phyloP scores from a whole-genome alignment of 2,888 invertebrate species.

The Ornithoptera priamus region DNA sequence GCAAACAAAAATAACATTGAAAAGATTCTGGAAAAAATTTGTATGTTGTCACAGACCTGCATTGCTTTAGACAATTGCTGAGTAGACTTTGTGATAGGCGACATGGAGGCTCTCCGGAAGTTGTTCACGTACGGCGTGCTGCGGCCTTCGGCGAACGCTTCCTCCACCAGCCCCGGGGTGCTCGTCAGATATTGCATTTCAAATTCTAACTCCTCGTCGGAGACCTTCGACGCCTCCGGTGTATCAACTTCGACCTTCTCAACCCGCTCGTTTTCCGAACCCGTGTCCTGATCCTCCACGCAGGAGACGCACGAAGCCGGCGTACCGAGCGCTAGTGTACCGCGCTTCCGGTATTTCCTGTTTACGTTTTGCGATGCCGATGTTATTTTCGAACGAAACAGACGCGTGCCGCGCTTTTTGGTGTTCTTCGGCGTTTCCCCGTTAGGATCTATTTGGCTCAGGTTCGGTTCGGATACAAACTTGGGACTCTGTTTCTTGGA shows the following conservation, averaged over 20 bases:
- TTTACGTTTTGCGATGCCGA: slow-evolving; percentile 56
- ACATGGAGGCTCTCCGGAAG: slow-evolving; percentile 88
- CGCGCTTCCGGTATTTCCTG: slow-evolving; percentile 69
- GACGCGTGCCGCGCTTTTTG: slow-evolving; percentile 58
- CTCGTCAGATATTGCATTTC: slow-evolving; percentile 68
- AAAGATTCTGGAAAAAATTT: background rate
- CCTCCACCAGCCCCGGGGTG: slow-evolving; percentile 65
- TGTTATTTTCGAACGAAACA: slow-evolving; percentile 68
- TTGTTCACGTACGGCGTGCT: slow-evolving; percentile 66
- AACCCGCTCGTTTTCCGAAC: slow-evolving; percentile 47
- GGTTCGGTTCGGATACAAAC: slow-evolving; percentile 74
- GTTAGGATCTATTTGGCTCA: slow-evolving; percentile 58
- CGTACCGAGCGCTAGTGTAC: slow-evolving; percentile 51
- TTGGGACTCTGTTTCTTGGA: slow-evolving; percentile 68
- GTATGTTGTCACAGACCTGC: slow-evolving; percentile 83
- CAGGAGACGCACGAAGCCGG: slow-evolving; percentile 71
- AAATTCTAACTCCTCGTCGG: slow-evolving; percentile 42
- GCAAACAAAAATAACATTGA: background rate
- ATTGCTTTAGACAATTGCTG: slow-evolving; percentile 92
- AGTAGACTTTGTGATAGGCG: slow-evolving; percentile 92
- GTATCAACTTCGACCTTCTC: slow-evolving; percentile 47
- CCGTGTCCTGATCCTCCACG: slow-evolving; percentile 65
- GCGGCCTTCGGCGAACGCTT: slow-evolving; percentile 56
- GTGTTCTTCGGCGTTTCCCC: slow-evolving; percentile 71
- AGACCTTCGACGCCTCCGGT: slow-evolving; percentile 50